Evolutionary conservation across 2,113 vertebrate species (phyloP).

Genomic region (Mustela lutreola): DNA sequence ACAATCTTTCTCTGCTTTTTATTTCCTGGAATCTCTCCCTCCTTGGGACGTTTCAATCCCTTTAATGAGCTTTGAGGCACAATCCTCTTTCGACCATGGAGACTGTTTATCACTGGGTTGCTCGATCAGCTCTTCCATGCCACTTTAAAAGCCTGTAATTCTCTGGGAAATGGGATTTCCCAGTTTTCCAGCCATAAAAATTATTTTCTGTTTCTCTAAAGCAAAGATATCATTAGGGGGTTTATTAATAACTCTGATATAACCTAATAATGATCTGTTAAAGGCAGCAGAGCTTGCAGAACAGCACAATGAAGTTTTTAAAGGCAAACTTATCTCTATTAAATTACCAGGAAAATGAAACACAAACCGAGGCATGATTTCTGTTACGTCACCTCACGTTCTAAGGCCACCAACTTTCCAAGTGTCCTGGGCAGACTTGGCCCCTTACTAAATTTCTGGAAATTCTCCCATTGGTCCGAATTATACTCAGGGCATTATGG

Average conservation of each 20-base stretch:
- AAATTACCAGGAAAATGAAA: background rate
- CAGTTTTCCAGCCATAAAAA: background rate
- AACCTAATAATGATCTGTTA: background rate
- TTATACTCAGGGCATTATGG: background rate
- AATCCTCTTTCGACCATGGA: background rate
- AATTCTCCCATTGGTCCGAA: background rate
- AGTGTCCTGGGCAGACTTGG: background rate
- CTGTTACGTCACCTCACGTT: background rate
- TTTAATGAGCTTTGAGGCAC: background rate
- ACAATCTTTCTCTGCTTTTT: background rate
- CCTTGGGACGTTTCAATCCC: background rate
- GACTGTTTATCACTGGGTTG: background rate
- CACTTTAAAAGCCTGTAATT: background rate
- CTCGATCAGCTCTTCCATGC: background rate
- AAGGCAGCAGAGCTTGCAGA: background rate
- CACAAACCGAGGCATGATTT: background rate
- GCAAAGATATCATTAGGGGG: background rate
- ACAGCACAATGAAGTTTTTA: background rate
- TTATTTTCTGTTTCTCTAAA: slow-evolving; percentile 4
- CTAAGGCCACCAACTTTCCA: background rate
- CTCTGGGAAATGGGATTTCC: background rate
- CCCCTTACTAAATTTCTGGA: background rate
- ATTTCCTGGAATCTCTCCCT: background rate
- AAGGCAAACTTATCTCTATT: background rate
- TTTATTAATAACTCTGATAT: background rate